These are phyloP conservation scores for Melanerpes aurifrons DNA, from an alignment of 2,113 vertebrate species.

Conservation along the genomic window DNA sequence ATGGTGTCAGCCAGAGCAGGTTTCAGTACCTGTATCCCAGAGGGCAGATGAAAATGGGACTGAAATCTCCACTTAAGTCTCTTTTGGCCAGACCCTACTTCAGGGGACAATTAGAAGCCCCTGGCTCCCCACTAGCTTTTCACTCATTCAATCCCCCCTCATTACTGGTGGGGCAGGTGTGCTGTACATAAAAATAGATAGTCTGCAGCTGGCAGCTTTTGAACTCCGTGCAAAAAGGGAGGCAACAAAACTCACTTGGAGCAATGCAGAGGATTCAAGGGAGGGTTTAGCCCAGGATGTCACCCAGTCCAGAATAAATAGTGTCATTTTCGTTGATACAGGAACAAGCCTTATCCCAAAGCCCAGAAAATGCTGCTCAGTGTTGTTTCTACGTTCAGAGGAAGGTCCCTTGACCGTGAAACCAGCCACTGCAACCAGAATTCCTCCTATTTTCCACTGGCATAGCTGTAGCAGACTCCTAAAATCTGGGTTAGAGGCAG, in stretches of 20 bases:
- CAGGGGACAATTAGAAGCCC: not conserved
- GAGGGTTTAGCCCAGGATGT: not conserved
- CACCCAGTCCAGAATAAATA: not conserved
- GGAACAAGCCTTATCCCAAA: not conserved
- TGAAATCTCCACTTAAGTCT: not conserved
- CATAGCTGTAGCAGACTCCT: not conserved
- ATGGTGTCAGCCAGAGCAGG: not conserved
- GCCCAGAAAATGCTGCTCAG: not conserved
- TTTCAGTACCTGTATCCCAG: rapidly evolving
- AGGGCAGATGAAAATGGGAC: not conserved
- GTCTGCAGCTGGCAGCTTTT: not conserved
- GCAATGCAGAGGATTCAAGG: not conserved
- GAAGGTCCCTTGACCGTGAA: not conserved
- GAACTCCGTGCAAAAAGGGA: not conserved
- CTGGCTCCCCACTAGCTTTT: not conserved
- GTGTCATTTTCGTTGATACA: not conserved
- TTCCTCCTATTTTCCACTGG: not conserved
- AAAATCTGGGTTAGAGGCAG: not conserved
- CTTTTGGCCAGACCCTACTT: not conserved
- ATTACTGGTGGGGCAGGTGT: not conserved
- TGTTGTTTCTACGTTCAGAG: not conserved
- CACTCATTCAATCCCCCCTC: not conserved
- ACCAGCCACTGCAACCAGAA: not conserved
- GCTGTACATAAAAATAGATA: not conserved
- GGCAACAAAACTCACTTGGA: not conserved